phyloP scores from a whole-genome alignment of 1,140 invertebrate species.

The Ridgeia piscesae region DNA sequence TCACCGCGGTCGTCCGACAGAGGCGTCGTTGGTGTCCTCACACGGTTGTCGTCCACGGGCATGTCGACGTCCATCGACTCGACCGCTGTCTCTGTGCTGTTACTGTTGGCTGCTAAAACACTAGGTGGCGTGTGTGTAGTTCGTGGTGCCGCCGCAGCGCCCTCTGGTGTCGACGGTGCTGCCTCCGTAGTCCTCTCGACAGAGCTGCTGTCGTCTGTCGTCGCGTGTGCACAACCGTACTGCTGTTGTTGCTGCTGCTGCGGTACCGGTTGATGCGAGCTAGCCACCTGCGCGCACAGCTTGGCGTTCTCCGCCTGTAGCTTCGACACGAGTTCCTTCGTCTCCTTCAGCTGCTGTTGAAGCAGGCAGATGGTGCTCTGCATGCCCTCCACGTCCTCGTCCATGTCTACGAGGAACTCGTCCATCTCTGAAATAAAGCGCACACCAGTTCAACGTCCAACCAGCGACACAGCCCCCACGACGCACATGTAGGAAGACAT shows the following conservation, averaged over 20 bases:
- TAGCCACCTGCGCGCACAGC: not conserved
- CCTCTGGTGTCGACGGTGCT: not conserved
- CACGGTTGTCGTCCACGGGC: not conserved
- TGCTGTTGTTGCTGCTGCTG: not conserved
- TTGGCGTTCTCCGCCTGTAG: constrained; percentile 10
- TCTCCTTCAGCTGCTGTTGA: constrained; percentile 77
- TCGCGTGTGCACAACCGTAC: not conserved
- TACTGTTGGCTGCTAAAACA: not conserved
- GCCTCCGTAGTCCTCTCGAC: not conserved
- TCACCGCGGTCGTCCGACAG: not conserved
- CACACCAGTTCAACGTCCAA: not conserved
- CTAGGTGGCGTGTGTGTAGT: not conserved
- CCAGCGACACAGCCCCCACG: not conserved
- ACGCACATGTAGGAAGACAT: not conserved
- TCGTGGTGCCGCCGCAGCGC: not conserved
- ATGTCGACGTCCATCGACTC: not conserved
- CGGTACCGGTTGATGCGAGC: not conserved
- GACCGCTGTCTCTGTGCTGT: not conserved
- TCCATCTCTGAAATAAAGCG: constrained; percentile 75
- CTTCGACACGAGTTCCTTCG: constrained; percentile 39
- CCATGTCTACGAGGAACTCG: constrained; percentile 91
- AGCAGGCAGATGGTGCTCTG: constrained; percentile 93
- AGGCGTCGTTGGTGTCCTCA: not conserved
- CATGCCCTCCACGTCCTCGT: constrained; percentile 98
- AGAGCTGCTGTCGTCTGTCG: not conserved